Evolutionary conservation across 2,113 vertebrate genomes (phyloP).

Genomic region (Phainopepla nitens): DNA sequence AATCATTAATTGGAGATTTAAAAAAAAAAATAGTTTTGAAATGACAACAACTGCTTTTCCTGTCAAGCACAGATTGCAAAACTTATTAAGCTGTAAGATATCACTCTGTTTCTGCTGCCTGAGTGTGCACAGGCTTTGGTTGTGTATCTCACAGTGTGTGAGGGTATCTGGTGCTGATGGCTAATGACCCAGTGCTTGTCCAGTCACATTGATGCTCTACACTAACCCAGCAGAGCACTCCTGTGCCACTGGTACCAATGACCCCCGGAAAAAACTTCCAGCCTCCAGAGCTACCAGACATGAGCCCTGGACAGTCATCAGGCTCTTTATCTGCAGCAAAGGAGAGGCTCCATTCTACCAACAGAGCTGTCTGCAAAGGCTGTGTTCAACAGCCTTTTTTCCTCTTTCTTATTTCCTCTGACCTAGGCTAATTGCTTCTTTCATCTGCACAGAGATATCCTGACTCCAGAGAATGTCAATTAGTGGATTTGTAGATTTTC

Average conservation of each 20-base stretch:
- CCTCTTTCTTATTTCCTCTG: neutral
- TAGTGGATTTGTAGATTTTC: neutral
- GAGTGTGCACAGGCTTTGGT: neutral
- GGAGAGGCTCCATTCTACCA: neutral
- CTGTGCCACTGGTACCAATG: neutral
- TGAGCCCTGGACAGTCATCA: neutral
- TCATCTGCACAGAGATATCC: neutral
- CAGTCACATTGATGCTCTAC: neutral
- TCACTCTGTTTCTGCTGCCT: neutral
- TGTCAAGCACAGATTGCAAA: neutral
- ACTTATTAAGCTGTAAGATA: neutral
- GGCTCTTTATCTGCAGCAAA: neutral
- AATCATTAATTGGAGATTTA: neutral
- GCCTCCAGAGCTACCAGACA: neutral
- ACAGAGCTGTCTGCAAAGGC: neutral
- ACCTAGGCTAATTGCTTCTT: slow-evolving; percentile 13
- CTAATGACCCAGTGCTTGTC: neutral
- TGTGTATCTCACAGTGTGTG: neutral
- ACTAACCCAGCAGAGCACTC: neutral
- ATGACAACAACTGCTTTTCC: neutral
- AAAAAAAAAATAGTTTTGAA: neutral
- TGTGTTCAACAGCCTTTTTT: neutral
- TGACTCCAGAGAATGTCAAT: neutral
- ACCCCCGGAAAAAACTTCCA: neutral
- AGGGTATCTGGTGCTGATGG: neutral